Evolutionary conservation across 2,888 invertebrate species (phyloP), one percentile per base, ranked within the genome.

Genomic region (Scrobipalpa atriplicella): DNA sequence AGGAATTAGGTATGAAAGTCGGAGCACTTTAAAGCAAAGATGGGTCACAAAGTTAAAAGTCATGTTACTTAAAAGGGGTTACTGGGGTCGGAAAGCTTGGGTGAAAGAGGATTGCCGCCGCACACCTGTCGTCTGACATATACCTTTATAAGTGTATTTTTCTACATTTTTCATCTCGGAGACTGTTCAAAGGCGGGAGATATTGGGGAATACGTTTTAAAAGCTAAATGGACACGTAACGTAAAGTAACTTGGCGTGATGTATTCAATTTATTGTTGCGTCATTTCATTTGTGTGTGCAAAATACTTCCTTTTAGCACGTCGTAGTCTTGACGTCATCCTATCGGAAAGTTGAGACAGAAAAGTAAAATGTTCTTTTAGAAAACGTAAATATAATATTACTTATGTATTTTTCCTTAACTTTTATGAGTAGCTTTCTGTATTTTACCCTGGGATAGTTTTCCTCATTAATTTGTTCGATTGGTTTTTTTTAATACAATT

Each of bases 1-100:
- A 13, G 43, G 21, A 62, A 10, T n/a, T 47, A 6, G 43, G 16
- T 47, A 47, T 47, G 47, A 84, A 86, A 87, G 84, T 83, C 84
- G 79, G 77, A 84, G 83, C 80, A 84, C 85, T 89, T 89, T 86
- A 89, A 89, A 90, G 87, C 87, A 87, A 87, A 89, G 89, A 86
- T 84, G 86, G 89, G 89, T 89, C 90, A 87, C 90, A 89, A 90
- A 91, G 91, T 91, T 90, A 90, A 92, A 92, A 92, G 91, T 91
- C 91, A 90, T 91, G 91, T 91, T 86, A 89, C 89, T 89, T 91
- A 90, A 91, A 91, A 90, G 89, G 89, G 89, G 87, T 88, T 80
- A 81, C 82, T 81, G 83, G 81, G 87, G 88, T 86, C 86, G 83
- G 84, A 87, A 85, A 84, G 85, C 86, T 86, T 81, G 80, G 80